Percentiles rank a stretch among this genome's conserved stretches.
These are phyloP conservation scores for Mastomys coucha DNA, from an alignment of 2,113 vertebrate species.

Conservation along the genomic window DNA sequence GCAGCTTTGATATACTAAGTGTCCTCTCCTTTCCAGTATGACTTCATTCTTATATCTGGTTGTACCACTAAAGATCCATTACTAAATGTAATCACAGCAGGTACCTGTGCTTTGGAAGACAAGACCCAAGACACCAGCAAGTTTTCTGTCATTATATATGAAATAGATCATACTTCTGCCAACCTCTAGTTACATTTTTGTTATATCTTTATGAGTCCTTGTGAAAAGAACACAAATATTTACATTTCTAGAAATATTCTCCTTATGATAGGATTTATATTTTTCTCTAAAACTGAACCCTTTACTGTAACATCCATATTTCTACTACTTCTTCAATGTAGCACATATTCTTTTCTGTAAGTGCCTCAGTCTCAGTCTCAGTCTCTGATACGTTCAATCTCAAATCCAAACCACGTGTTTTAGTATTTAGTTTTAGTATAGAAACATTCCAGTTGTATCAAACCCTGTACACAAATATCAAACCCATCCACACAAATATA, in stretches of 20 bases:
- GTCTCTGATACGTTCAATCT: neutral
- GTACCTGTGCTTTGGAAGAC: no score
- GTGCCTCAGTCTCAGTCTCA: neutral
- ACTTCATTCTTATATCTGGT: neutral
- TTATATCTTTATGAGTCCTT: neutral
- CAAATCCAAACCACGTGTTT: neutral
- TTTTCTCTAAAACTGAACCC: neutral
- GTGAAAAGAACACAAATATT: neutral
- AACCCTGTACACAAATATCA: no score
- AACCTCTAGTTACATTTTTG: neutral
- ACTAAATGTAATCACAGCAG: neutral
- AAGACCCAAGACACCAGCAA: neutral
- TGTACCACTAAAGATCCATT: neutral
- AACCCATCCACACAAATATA: neutral
- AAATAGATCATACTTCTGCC: neutral
- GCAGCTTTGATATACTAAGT: rapidly evolving
- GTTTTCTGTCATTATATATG: neutral
- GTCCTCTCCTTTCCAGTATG: neutral
- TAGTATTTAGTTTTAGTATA: neutral
- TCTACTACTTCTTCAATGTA: neutral
- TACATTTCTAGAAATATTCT: neutral
- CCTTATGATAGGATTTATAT: neutral
- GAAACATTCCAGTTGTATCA: neutral
- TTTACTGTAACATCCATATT: neutral
- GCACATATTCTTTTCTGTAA: neutral